These are phyloP conservation scores for Schizothorax lantsangensis DNA, from an alignment of 2,797 vertebrate genomes.

Conservation along the genomic window DNA sequence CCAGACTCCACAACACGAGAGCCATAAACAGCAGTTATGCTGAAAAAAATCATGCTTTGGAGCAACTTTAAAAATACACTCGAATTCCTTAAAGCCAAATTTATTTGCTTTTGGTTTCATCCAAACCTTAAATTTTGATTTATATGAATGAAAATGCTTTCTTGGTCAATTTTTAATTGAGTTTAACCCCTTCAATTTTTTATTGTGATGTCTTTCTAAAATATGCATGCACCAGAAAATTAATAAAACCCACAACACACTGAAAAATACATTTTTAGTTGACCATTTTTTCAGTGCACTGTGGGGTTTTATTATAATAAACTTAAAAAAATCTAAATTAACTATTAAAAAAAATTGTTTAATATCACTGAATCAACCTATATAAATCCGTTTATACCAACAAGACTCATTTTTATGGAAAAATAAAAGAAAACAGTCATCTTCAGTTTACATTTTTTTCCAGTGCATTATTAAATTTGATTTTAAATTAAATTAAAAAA, in stretches of 20 bases:
- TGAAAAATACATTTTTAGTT: background rate
- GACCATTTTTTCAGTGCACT: background rate
- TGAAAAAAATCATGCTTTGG: background rate
- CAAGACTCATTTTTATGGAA: too few species aligned
- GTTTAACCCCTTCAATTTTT: background rate
- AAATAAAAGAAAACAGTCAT: too few species aligned
- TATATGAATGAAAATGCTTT: background rate
- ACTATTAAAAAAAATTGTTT: too few species aligned
- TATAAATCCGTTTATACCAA: too few species aligned
- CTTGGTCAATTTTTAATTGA: background rate
- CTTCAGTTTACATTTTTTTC: too few species aligned
- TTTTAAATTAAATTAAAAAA: too few species aligned
- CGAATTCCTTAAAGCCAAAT: background rate
- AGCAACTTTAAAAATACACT: background rate
- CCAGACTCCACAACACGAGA: background rate
- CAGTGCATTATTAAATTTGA: too few species aligned
- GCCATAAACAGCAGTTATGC: background rate
- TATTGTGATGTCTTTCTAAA: background rate
- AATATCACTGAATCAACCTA: too few species aligned
- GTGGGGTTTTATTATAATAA: background rate
- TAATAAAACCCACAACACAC: background rate
- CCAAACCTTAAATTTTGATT: background rate
- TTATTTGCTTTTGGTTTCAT: background rate
- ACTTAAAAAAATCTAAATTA: too few species aligned
- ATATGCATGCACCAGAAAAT: background rate